Conservation (phyloP, 2,888 invertebrate genomes). For the Osmoderma eremita region DNA sequence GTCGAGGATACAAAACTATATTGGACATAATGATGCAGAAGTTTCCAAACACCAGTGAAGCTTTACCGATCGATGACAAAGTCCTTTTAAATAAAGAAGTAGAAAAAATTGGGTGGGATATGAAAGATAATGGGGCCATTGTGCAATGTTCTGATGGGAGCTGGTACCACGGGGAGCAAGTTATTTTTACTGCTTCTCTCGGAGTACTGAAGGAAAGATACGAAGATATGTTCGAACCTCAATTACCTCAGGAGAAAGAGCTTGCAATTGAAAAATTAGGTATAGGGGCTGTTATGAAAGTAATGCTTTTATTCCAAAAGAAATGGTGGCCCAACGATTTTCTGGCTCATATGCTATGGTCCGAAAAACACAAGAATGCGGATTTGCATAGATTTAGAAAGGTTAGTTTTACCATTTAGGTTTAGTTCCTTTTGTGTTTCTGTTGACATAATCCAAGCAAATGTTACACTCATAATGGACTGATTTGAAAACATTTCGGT, state of each 20-base stretch:
- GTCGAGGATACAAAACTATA: constrained; percentile 71
- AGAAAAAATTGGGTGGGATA: constrained; percentile 44
- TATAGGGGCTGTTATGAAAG: constrained; percentile 73
- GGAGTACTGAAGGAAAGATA: constrained; percentile 73
- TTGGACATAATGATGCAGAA: constrained; percentile 69
- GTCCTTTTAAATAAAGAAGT: constrained; percentile 47
- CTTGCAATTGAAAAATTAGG: constrained; percentile 67
- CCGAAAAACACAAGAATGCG: constrained; percentile 58
- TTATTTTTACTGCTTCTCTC: constrained; percentile 73
- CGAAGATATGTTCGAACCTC: constrained; percentile 66
- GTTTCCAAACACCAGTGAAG: constrained; percentile 35
- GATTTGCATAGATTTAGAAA: constrained; percentile 31
- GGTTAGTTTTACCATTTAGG: constrained; percentile 21
- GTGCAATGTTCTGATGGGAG: constrained; percentile 65
- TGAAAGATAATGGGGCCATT: constrained; percentile 51
- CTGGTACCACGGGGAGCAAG: constrained; percentile 67
- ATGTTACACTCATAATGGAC: too few species aligned
- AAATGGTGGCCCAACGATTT: constrained; percentile 69
- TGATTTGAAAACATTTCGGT: too few species aligned
- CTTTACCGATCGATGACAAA: constrained; percentile 48
- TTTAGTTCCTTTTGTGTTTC: too few species aligned
- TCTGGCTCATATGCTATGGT: constrained; percentile 66
- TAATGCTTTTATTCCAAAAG: constrained; percentile 70
- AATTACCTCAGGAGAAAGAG: constrained; percentile 65
- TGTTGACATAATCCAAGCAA: too few species aligned